Percentiles rank a stretch among this genome's conserved stretches.
Conservation (phyloP, 2,113 vertebrate species). For the Lepus americanus region DNA sequence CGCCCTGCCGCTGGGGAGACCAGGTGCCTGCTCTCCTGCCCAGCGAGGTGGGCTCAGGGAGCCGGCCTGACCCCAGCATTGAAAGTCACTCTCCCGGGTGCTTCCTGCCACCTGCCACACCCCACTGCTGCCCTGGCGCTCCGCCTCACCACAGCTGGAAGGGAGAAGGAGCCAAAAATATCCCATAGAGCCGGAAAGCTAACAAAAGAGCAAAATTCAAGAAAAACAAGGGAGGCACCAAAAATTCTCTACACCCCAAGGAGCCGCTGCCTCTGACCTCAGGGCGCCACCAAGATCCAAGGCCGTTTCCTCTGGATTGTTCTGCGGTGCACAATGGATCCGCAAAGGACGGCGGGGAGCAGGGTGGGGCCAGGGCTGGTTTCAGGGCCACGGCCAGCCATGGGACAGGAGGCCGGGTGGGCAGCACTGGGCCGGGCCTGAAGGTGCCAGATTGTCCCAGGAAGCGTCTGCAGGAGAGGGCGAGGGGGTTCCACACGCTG, state of each 20-base stretch:
- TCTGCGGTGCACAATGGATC: conserved; percentile 37
- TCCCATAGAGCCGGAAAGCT: conserved; percentile 64
- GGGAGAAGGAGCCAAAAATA: conserved; percentile 69
- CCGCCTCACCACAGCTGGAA: background rate
- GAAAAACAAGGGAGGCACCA: conserved; percentile 80
- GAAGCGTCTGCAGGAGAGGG: background rate
- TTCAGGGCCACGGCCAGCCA: background rate
- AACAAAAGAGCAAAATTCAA: conserved; percentile 63
- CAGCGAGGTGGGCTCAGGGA: background rate
- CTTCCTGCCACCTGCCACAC: background rate
- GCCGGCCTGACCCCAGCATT: background rate
- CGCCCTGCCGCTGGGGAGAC: background rate
- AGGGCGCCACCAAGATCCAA: conserved; percentile 42
- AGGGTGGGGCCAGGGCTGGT: background rate
- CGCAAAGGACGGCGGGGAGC: background rate
- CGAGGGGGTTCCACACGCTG: fast-evolving
- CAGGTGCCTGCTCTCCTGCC: background rate
- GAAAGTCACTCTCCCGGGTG: background rate
- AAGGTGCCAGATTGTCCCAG: conserved; percentile 47
- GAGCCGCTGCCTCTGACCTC: conserved; percentile 36
- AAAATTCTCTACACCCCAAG: background rate
- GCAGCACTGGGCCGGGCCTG: background rate
- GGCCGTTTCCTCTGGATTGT: conserved; percentile 84
- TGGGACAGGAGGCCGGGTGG: background rate
- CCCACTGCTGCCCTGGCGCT: background rate